phyloP scores from a whole-genome alignment of 2,888 invertebrate genomes.

The Dryococelus australis region DNA sequence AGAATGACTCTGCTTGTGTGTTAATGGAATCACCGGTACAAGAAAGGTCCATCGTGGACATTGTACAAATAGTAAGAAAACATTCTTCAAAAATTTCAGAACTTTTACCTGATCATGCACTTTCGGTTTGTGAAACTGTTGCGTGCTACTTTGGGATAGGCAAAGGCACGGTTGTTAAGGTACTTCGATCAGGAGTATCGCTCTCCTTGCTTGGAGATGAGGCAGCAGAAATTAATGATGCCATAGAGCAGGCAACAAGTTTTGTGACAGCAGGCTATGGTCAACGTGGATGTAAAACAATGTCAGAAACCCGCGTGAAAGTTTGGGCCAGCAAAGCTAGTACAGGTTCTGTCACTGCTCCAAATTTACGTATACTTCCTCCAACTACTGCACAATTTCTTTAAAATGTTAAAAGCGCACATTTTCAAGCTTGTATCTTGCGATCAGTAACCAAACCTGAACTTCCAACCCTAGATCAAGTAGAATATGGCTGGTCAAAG shows the following conservation, averaged over 20 bases:
- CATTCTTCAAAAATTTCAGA: slow-evolving; percentile 7
- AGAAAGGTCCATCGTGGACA: background rate
- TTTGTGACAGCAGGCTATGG: background rate
- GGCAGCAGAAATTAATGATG: background rate
- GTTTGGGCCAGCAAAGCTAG: background rate
- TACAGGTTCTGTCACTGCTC: background rate
- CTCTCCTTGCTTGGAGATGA: background rate
- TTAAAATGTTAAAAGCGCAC: background rate
- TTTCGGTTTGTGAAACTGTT: background rate
- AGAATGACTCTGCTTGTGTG: background rate
- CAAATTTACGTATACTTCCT: background rate
- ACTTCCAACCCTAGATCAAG: background rate
- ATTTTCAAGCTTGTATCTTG: background rate
- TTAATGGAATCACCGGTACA: background rate
- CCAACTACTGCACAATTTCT: background rate
- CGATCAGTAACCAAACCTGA: background rate
- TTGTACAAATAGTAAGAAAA: background rate
- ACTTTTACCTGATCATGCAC: background rate
- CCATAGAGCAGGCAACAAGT: slow-evolving; percentile 4
- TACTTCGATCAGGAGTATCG: background rate
- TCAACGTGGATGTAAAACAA: background rate
- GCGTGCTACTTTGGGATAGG: background rate
- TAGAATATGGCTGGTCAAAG: background rate
- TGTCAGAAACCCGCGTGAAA: background rate
- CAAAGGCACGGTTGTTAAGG: too few species aligned